Conservation (phyloP, 2,797 vertebrate genomes). For the Ispidina lecontei region DNA sequence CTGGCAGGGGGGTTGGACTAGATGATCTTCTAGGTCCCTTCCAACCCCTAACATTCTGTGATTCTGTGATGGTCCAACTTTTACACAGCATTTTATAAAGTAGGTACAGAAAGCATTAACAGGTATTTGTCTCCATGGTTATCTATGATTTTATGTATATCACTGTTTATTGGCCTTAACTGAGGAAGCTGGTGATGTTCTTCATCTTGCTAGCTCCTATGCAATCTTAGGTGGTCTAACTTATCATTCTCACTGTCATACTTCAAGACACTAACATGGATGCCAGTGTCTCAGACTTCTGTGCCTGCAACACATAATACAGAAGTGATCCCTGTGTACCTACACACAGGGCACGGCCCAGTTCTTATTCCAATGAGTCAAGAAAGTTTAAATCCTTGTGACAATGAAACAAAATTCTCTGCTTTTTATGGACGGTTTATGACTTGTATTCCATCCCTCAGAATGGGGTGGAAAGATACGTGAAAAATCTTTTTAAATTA, state of each 20-base stretch:
- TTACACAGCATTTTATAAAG: neutral
- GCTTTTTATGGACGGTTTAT: neutral
- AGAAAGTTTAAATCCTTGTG: neutral
- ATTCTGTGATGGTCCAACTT: neutral
- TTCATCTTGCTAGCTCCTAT: neutral
- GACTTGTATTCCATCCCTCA: neutral
- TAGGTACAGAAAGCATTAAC: neutral
- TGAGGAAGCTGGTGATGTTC: neutral
- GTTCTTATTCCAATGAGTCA: neutral
- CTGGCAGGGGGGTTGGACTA: too few relatives aligned
- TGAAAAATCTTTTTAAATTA: neutral
- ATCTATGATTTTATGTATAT: neutral
- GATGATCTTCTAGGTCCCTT: too few relatives aligned
- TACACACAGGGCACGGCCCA: neutral
- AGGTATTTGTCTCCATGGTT: neutral
- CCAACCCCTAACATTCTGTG: too few relatives aligned
- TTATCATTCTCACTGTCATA: neutral
- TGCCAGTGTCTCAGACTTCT: neutral
- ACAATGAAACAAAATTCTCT: neutral
- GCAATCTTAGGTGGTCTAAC: neutral
- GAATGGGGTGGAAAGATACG: neutral
- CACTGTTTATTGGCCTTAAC: neutral
- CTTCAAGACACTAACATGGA: neutral
- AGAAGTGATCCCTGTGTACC: neutral
- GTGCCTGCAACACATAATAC: neutral